A percentile compares a stretch with the other conserved stretches of the same genome.
Evolutionary conservation across 2,888 invertebrate species (phyloP).

Genomic region (Cheilosia vernalis): DNA sequence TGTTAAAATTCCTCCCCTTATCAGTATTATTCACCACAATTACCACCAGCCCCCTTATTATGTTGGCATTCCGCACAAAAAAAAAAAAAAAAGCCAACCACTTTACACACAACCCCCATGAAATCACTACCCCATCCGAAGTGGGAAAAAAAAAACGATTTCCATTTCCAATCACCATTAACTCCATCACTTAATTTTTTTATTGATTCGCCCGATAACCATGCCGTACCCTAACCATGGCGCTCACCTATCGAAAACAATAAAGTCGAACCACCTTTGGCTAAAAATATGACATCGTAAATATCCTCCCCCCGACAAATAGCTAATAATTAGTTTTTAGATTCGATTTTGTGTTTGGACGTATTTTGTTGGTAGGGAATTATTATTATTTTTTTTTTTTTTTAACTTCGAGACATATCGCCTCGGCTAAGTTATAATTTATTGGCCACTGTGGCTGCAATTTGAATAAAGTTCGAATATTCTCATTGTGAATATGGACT

Average conservation of each 20-base stretch:
- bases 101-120: slow-evolving; percentile 2
- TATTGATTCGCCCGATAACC: slow-evolving; percentile 49
- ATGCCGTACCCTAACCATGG: not conserved
- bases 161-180: slow-evolving; percentile 57
- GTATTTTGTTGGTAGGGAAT: not conserved
- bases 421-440: slow-evolving; percentile 46
- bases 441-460: slow-evolving; percentile 53
- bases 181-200: slow-evolving; percentile 55
- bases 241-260: slow-evolving; percentile 19
- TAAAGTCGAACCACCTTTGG: slow-evolving; percentile 23
- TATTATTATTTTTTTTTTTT: slow-evolving; percentile 3
- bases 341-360: slow-evolving; percentile 2
- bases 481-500: slow-evolving; percentile 41
- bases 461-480: slow-evolving; percentile 48
- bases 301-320: slow-evolving; percentile 25
- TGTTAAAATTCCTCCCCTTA: not conserved
- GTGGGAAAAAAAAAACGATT: not conserved
- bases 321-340: slow-evolving; percentile 28
- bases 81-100: not conserved
- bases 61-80: not conserved
- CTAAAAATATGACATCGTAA: slow-evolving; percentile 45
- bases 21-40: not conserved
- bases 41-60: not conserved
- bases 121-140: not conserved
- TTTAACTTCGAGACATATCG: slow-evolving; percentile 23